Evolutionary conservation across 2,888 invertebrate species (phyloP), one percentile per base, ranked within the genome.

Genomic region (Psylliodes chrysocephalus): DNA sequence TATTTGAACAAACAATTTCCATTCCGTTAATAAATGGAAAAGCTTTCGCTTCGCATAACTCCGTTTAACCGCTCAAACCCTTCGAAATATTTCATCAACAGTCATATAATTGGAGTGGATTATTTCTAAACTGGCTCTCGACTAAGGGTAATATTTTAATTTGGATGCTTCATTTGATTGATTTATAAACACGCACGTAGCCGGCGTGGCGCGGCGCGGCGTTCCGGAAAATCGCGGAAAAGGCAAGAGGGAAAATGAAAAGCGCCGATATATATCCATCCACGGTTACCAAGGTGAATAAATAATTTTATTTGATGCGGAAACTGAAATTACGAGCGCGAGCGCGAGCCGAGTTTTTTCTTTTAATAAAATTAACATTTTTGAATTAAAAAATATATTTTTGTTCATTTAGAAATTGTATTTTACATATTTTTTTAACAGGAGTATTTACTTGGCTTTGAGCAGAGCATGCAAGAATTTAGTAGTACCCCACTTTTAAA

Each of bases 71-170:
- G 57, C 57, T 59, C 59, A 38, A 57, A 63, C 71, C 66, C 69
- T 65, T 66, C 66, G 57, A 49, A 57, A 62, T 66, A 66, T 68
- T 69, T 71, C 70, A 72, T 70, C 71, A 66, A 68, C 63, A 67
- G 63, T 60, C 64, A 66, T 67, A 71, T 71, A 71, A 71, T 73
- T 70, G 72, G 71, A 73, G 63, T 65, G 68, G 64, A 71, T 71
- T 73, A 71, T 71, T 66, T 69, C 69, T 64, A 68, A 69, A 72
- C 73, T 68, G 71, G 69, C 68, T 56, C 62, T 59, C 59, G 63
- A 71, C 60, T 65, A 64, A 71, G 67, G 66, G 68, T 64, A 69
- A 69, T 66, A 69, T 66, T 69, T 72, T 69, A 69, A 70, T 67
- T 72, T 70, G 68, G 66, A 68, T 60, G 67, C 68, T 68, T 68